Conservation (phyloP, 2,888 invertebrate genomes). For the Epinotia nisella region DNA sequence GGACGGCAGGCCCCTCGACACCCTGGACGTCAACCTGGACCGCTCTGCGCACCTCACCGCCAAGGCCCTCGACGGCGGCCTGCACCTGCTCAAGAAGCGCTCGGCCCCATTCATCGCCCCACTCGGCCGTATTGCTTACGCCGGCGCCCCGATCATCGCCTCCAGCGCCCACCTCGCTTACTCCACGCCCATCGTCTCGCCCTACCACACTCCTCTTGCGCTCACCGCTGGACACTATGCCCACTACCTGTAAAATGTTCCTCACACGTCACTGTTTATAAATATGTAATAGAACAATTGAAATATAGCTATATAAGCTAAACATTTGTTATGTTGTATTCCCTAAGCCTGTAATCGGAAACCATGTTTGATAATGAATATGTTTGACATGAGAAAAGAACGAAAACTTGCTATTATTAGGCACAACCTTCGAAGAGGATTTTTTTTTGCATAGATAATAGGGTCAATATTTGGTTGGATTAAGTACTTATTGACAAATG, state of each 20-base stretch:
- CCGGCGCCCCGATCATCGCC: slow-evolving; percentile 59
- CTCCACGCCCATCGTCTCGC: slow-evolving; percentile 55
- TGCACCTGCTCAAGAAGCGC: slow-evolving; percentile 68
- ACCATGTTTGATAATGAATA: too few relatives aligned
- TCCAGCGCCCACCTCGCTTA: slow-evolving; percentile 58
- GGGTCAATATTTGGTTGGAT: too few relatives aligned
- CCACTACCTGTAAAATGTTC: slow-evolving; percentile 49
- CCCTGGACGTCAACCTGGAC: slow-evolving; percentile 76
- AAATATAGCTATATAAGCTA: slow-evolving; percentile 14
- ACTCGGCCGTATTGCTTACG: slow-evolving; percentile 58
- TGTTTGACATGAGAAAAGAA: too few relatives aligned
- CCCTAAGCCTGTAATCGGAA: too few relatives aligned
- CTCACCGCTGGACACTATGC: slow-evolving; percentile 55
- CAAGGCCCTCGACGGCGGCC: slow-evolving; percentile 57
- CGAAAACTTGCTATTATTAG: too few relatives aligned
- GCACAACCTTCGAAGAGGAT: too few relatives aligned
- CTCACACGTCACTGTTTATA: not conserved
- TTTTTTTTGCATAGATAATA: too few relatives aligned
- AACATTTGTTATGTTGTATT: too few relatives aligned
- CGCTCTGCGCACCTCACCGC: slow-evolving; percentile 53
- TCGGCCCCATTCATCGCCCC: slow-evolving; percentile 55
- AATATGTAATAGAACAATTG: not conserved
- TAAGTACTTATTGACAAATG: too few relatives aligned
- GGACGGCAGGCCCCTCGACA: slow-evolving; percentile 77
- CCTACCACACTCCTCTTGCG: slow-evolving; percentile 55